Base-by-base conservation (phyloP, 2,888 invertebrate species). In the Leptura quadrifasciata region DNA sequence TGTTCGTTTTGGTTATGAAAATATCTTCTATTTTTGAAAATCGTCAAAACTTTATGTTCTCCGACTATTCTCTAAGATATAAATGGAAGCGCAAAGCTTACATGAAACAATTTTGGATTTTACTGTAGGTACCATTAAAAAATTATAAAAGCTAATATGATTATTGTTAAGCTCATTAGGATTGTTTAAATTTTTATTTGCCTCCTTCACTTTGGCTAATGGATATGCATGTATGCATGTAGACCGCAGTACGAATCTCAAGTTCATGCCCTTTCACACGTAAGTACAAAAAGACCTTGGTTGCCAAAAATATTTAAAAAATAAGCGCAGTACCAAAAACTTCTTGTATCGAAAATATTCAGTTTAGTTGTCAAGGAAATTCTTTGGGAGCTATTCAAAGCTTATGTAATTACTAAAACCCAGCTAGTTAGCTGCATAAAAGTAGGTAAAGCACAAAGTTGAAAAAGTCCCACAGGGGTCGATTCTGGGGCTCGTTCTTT, bases 101-200 rank as follows among this genome's bases (percentile, higher is more conserved):
- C 80, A 78, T 69, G 76, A 82, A 83, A 81, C 75, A 71, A 79
- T 74, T 74, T 78, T 54, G 73, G 65, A 70, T 68, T 77, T n/a
- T 35, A 58, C 57, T 65, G 63, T 77, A 81, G 77, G 72, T 81
- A 79, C 78, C 70, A 76, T 85, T 85, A 85, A 81, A 86, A 85
- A 85, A 84, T 85, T 86, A 86, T 82, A 86, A 86, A 86, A 86
- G 85, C 85, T 85, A 85, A 31, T 83, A 81, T 81, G 79, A 77
- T 75, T 77, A 81, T 79, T 79, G 77, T 81, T 86, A 86, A 86
- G 86, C 86, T 86, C 85, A 84, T 85, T 83, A 78, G 82, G 83
- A 81, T 82, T 82, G 82, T 82, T 77, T 80, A 67, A 78, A 75
- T 78, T 71, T 77, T 67, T 60, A 76, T 77, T 73, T 73, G 31